Evolutionary conservation across 2,113 vertebrate genomes (phyloP), one percentile per base, ranked within the genome.

Genomic region (Aspiorhynchus laticeps): DNA sequence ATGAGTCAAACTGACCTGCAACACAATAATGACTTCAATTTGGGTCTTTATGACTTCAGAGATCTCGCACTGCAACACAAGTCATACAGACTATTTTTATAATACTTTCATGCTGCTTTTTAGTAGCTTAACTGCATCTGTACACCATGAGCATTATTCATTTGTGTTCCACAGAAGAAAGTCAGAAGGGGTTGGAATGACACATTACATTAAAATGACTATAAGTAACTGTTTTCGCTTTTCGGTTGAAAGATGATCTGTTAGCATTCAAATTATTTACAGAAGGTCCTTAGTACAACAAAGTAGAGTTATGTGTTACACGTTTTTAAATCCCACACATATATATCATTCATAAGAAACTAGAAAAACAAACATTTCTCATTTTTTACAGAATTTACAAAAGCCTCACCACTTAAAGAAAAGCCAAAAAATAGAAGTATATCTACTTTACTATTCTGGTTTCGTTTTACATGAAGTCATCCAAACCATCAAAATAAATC

Each of bases 351-450:
- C 80, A 87, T 88, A 90, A 88, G 61, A 87, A 65, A 90, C 33
- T 81, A 80, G 48, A 59, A 53, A 65, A 74, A 84, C 75, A 75
- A 69, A 88, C 88, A 91, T 33, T 87, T 89, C 73, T 86, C 74
- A 86, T 48, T 71, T 86, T 88, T 91, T 91, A 91, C 73, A 93
- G 89, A 85, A 93, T 93, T 92, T 94, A 94, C 93, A 94, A 81
- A 87, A 78, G 86, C 12, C 8, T 86, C 46, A 69, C 56, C 51
- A 86, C 76, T 83, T 19, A 80, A 46, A 36, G 51, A 78, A 21
- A 75, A 80, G 53, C 21, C 28, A 28, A 69, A 33, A 81, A 81
- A 82, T 41, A 82, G 69, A 87, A 36, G 73, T 41, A 76, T 59
- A 83, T 87, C 56, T 78, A 31, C 46, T 63, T 76, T 36, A 65